Base-by-base conservation (phyloP, 2,888 invertebrate species). In the Fissipunctia ypsillon region DNA sequence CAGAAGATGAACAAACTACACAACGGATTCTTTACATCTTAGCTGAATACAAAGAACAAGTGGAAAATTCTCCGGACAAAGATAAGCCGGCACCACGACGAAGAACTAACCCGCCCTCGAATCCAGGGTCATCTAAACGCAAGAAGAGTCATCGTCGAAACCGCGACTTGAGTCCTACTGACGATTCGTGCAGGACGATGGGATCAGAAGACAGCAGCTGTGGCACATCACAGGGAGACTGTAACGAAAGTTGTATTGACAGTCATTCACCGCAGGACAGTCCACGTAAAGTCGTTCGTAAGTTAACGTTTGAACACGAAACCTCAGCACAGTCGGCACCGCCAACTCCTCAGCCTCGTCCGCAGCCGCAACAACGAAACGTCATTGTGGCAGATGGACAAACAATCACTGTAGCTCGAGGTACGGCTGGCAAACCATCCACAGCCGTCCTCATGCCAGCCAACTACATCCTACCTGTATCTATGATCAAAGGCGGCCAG, bases 1-100 rank as follows among this genome's bases (percentile, higher is more conserved):
- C 98, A 82, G 98, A 98, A 94, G 98, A 98, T 87, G 98, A 98
- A 89, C 98, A 98, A 90, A 98, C 98, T 0, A 98, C 98, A 0
- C 98, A 98, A 89, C 96, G 98, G 83, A 98, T 98, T 86, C 97
- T 98, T 78, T 98, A 98, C 83, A 98, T 98, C 86, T 91, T 98
- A 65, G 98, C 98, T 0, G 98, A 98, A 89, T 98, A 98, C 90
- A 98, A 98, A 64, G 98, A 98, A 87, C 98, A 98, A 89, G 95
- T 98, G 59, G 96, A 98, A 84, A 98, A 98, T 88, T 98, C 98
- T 1, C 98, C 98, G 0, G 98, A 98, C 92, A 98, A 98, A 89
- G 98, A 98, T 90, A 98, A 98, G 91, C 98, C 98, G 0, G 98
- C 98, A 0, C 98, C 98, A 0, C 96, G 98, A 59, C 95, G 98